Evolutionary conservation across 2,888 invertebrate species (phyloP), one percentile per base, ranked within the genome.

Genomic region (Dicyrtoma fusca): DNA sequence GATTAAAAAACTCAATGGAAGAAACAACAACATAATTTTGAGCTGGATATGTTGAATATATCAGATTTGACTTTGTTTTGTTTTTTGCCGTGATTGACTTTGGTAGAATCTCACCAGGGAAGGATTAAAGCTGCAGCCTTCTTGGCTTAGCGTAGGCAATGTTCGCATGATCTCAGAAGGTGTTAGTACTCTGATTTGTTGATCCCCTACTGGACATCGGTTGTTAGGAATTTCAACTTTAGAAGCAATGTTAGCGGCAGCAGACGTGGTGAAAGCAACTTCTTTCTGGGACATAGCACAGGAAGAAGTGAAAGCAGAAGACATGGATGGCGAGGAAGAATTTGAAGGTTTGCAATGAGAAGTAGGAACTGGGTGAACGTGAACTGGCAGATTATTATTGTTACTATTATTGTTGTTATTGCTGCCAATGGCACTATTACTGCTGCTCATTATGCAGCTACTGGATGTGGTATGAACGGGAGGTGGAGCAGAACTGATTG

Each of bases 101-200:
- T 82, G 83, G 82, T 83, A 83, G 83, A 45, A 49, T 69, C 84
- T 85, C 85, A 84, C 85, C 84, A 78, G 68, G 59, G 71, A 47
- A 23, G 74, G 34, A 59, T 72, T 25, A 75, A 75, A 76, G 69
- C 70, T 69, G 71, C 73, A 76, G 70, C 74, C 73, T 44, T 87
- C 87, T 87, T 88, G 89, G 85, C 89, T 89, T 85, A 92, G 89
- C 85, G 91, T 91, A 85, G 92, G 92, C 87, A 92, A 89, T 84
- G 92, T 92, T 88, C 91, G 90, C 92, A 92, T 92, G 85, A 92
- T 92, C 89, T 92, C 92, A 82, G 91, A 91, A 83, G 92, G 92
- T 83, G 92, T 92, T 85, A 92, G 88, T 86, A 92, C 92, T 85
- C 92, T 89, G 85, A 92, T 92, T 86, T 91, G 92, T 86, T 91